Percentiles rank a stretch among this genome's conserved stretches.
phyloP scores from a whole-genome alignment of 30 jellyfish, hydroid and myxozoan species.

The Nemopilema nomurai region DNA sequence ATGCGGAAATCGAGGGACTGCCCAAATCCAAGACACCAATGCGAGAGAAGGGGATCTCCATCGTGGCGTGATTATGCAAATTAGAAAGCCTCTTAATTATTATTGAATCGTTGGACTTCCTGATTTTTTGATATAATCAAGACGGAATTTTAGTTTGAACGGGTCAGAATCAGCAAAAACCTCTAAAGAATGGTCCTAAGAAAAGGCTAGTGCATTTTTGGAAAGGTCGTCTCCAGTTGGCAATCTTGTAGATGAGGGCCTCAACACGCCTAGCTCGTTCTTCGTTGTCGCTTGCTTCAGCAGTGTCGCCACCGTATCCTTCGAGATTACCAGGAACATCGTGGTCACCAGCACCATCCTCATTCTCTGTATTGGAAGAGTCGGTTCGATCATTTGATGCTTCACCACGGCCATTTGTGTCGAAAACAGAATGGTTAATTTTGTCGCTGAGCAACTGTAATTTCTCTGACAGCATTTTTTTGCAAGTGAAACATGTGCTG shows the following conservation, averaged over 20 bases:
- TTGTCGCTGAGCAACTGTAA: neutral
- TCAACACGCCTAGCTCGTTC: neutral
- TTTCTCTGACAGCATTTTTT: neutral
- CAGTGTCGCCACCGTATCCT: neutral
- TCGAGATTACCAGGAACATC: conserved; percentile 1
- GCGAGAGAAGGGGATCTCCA: too few relatives aligned
- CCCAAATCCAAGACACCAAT: too few relatives aligned
- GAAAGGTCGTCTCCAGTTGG: conserved; percentile 12
- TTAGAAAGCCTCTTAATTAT: too few relatives aligned
- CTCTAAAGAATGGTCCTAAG: neutral
- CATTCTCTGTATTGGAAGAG: neutral
- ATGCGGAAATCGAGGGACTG: too few relatives aligned
- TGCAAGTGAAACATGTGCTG: conserved; percentile 11
- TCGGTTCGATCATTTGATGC: neutral
- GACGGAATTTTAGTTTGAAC: too few relatives aligned
- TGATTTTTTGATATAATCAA: too few relatives aligned
- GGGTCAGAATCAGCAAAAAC: neutral
- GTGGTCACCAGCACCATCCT: neutral
- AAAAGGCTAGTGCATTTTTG: neutral
- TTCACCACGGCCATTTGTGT: conserved; percentile 4
- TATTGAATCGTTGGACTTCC: too few relatives aligned
- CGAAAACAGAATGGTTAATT: too few relatives aligned
- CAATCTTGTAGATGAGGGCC: conserved; percentile 1
- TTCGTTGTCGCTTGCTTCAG: neutral
- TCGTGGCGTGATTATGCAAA: too few relatives aligned